A percentile compares a stretch with the other conserved stretches of the same genome.
These are phyloP conservation scores for Amblyopsis hoosieri DNA, from an alignment of 2,797 vertebrate genomes.

Conservation along the genomic window DNA sequence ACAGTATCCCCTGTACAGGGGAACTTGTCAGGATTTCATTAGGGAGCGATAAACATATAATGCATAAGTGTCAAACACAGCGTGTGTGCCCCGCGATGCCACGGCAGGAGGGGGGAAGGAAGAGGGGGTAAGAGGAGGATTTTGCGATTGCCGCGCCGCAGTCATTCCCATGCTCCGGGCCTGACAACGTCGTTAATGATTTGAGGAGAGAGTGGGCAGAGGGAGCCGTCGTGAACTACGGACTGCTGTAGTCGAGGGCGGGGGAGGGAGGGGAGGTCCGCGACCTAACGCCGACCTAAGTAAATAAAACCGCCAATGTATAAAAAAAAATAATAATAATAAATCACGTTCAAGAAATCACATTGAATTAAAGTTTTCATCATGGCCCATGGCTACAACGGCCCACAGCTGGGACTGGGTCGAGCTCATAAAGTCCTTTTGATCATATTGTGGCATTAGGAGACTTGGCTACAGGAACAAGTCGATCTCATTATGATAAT, in stretches of 20 bases:
- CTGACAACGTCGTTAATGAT: slow-evolving; percentile 64
- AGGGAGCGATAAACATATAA: slow-evolving; percentile 81
- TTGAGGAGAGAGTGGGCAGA: slow-evolving; percentile 27
- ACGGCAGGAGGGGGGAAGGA: slow-evolving; percentile 47
- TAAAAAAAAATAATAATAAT: slow-evolving; percentile 66
- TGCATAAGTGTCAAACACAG: slow-evolving; percentile 71
- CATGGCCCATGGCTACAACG: too few species aligned
- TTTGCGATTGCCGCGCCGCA: slow-evolving; percentile 59
- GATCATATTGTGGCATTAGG: slow-evolving; percentile 71
- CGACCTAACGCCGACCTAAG: slow-evolving; percentile 40
- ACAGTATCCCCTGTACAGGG: slow-evolving; percentile 67
- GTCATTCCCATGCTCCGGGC: slow-evolving; percentile 61
- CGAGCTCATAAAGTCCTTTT: slow-evolving; percentile 75
- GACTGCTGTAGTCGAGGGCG: slow-evolving; percentile 23
- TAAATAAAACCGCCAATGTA: slow-evolving; percentile 34
- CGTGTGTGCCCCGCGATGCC: slow-evolving; percentile 52
- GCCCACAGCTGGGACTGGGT: slow-evolving; percentile 73
- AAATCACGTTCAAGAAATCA: slow-evolving; percentile 55
- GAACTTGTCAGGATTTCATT: slow-evolving; percentile 79
- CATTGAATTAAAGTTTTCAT: slow-evolving; percentile 61
- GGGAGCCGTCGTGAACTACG: slow-evolving; percentile 23
- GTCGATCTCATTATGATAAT: slow-evolving; percentile 78
- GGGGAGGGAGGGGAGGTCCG: slow-evolving; percentile 28
- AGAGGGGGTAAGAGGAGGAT: slow-evolving; percentile 41
- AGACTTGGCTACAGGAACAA: slow-evolving; percentile 70